Evolutionary conservation across 1,140 invertebrate species (phyloP).

Genomic region (Dryas iulia): DNA sequence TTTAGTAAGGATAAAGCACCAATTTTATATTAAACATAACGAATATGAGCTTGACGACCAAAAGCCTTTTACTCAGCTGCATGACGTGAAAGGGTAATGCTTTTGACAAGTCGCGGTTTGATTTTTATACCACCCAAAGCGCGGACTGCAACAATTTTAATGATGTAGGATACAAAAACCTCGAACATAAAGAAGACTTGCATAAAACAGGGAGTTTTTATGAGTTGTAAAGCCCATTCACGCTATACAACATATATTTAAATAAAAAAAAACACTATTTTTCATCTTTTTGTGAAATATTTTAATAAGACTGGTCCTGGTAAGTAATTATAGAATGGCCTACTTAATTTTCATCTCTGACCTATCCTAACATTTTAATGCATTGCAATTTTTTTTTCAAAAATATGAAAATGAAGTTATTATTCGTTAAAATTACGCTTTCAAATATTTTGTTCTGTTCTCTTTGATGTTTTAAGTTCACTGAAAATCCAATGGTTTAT

Average conservation of each 20-base stretch:
- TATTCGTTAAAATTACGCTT: neutral
- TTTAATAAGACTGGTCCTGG: neutral
- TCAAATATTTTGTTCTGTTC: neutral
- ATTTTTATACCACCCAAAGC: constrained; percentile 19
- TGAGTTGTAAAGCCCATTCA: neutral
- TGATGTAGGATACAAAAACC: constrained; percentile 23
- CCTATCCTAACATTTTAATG: neutral
- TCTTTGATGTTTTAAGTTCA: neutral
- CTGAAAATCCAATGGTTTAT: neutral
- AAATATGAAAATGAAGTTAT: neutral
- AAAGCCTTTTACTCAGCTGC: constrained; percentile 5
- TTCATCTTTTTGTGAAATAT: neutral
- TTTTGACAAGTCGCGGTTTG: constrained; percentile 17
- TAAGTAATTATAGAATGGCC: constrained; percentile 1
- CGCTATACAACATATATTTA: neutral
- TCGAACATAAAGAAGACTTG: neutral
- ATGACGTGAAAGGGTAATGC: constrained; percentile 14
- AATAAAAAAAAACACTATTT: neutral
- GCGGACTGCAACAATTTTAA: constrained; percentile 22
- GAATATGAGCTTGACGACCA: neutral
- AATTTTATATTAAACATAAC: neutral
- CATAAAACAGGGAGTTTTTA: neutral
- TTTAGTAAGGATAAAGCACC: no score
- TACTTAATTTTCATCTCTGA: neutral
- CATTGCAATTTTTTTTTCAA: neutral